Percentiles rank a stretch among this genome's conserved stretches.
Evolutionary conservation across 1,140 invertebrate genomes (phyloP).

Genomic region (Drosophila ohnishii): DNA sequence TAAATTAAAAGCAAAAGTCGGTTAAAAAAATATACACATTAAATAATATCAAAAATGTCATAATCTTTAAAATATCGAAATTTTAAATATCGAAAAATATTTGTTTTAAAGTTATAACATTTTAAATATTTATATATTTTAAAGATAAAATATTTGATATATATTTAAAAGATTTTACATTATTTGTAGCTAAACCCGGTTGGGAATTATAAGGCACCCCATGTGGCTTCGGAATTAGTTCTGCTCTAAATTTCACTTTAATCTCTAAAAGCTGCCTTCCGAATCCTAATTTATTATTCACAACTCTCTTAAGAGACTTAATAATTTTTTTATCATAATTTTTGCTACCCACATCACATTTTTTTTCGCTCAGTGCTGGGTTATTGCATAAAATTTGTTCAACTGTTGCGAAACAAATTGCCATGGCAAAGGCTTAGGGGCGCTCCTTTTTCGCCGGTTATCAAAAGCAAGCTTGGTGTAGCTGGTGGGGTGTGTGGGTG

Average conservation of each 20-base stretch:
- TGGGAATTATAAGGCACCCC: not conserved
- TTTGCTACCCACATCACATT: fast-evolving
- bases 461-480: slow-evolving; percentile 1
- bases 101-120: too few species aligned
- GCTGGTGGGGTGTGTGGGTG: not conserved
- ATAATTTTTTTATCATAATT: not conserved
- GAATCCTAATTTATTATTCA: not conserved
- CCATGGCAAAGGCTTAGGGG: slow-evolving; percentile 64
- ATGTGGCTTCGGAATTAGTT: not conserved
- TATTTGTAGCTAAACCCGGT: not conserved
- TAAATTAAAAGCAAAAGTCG: not conserved
- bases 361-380: slow-evolving; percentile 7
- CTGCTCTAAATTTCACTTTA: not conserved
- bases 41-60: not conserved
- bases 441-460: slow-evolving; percentile 27
- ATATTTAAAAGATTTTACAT: not conserved
- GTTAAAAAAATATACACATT: too few species aligned
- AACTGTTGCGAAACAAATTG: slow-evolving; percentile 79
- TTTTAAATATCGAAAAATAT: not conserved
- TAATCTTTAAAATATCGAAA: not conserved
- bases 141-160: not conserved
- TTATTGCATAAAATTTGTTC: slow-evolving; percentile 65
- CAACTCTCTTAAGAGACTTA: too few species aligned
- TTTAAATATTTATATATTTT: too few species aligned
- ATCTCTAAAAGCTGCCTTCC: too few species aligned